Conservation (phyloP, 1,140 invertebrate genomes). For the Andricus grossulariae region DNA sequence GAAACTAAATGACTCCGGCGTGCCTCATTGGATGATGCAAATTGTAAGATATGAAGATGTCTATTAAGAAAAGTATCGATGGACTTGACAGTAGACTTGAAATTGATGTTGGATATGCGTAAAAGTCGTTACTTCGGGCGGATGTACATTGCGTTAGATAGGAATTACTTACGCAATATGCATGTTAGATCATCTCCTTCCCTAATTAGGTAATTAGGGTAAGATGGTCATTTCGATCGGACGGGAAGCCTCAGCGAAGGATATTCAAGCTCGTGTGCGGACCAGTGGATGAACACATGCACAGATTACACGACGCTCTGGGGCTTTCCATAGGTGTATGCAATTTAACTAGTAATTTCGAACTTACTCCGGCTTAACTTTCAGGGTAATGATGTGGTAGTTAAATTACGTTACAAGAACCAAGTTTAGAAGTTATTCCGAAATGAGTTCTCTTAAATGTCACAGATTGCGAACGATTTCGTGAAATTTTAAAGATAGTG, state of each 20-base stretch:
- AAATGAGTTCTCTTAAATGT: constrained; percentile 41
- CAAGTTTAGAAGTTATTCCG: constrained; percentile 65
- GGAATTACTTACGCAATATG: constrained; percentile 29
- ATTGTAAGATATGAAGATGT: not conserved
- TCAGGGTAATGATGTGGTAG: constrained; percentile 72
- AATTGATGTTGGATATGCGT: not conserved
- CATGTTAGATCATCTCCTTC: constrained; percentile 68
- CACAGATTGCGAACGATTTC: constrained; percentile 40
- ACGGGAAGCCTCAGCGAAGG: constrained; percentile 54
- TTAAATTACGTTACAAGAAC: constrained; percentile 72
- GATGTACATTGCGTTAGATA: not conserved
- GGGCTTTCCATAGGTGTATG: constrained; percentile 70
- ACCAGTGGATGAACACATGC: constrained; percentile 72
- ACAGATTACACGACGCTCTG: constrained; percentile 69
- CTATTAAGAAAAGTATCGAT: not conserved
- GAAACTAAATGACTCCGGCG: no score
- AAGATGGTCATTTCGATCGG: constrained; percentile 70
- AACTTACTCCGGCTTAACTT: constrained; percentile 74
- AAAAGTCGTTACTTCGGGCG: not conserved
- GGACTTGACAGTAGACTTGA: not conserved
- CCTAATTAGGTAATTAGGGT: constrained; percentile 72
- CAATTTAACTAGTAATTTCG: constrained; percentile 75
- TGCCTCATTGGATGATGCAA: not conserved
- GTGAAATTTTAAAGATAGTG: not conserved
- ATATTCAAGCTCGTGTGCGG: constrained; percentile 60